Evolutionary conservation across 2,797 vertebrate genomes (phyloP), one percentile per base, ranked within the genome.

Genomic region (Crocidura indochinensis): DNA sequence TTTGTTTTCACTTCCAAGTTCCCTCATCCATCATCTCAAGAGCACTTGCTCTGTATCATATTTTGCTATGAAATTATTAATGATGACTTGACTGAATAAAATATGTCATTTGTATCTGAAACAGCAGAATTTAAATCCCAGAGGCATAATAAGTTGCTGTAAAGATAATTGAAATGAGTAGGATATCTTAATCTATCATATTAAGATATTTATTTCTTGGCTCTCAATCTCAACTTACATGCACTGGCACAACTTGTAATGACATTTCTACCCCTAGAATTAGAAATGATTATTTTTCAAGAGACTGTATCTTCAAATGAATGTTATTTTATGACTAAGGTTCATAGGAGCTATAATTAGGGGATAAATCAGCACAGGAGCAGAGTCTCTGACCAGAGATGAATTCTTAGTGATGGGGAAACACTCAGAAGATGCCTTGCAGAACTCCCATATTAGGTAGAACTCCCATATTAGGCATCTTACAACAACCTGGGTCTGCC

Each of bases 311-410:
- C 92, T 75, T 95, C 69, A 24, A 71, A n/a, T 87, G 91, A 95
- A 86, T 96, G 75, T 94, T 62, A 46, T 96, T 96, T 92, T 86
- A 93, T 96, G 93, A 96, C 87, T 95, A 92, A 93, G 91, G 82
- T 96, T 96, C 96, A 95, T 88, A 96, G 87, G 94, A 90, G 87
- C 80, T 94, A 68, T 94, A 96, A 97, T 96, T 96, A 94, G 96
- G 91, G 92, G 95, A 95, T 96, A 93, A 67, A 64, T 87, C 92
- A 91, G 46, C 93, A 91, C 88, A 78, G 80, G 92, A 95, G 94
- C 94, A 94, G 85, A 72, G 46, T 81, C 31, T 76, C 93, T 95
- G 95, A 38, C 94, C 96, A 86, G 96, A 91, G 93, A 96, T 96
- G 97, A 96, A 96, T 96, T 97, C 97, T 78, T 93, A 94, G 94